Base-by-base conservation (phyloP, 2,888 invertebrate genomes). In the Scaptomyza polygonia region DNA sequence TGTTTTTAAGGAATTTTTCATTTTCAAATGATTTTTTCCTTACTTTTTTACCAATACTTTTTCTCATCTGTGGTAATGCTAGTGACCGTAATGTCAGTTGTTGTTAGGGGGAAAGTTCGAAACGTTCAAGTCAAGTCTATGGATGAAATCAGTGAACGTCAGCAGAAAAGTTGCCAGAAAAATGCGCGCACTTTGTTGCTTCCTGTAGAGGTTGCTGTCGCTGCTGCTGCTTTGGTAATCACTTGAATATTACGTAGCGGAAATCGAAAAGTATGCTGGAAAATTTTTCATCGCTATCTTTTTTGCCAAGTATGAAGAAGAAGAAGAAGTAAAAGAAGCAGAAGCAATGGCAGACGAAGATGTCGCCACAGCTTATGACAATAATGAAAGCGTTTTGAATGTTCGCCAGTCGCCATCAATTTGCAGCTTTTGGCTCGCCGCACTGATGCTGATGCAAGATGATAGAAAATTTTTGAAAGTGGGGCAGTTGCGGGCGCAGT, bases 331-430 rank as follows among this genome's bases (percentile, higher is more conserved):
- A 18, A 18, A 1, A 21, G 21, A 2, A 21, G 45, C 47, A 27
- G 14, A 0, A 7, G 21, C 21, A 21, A 21, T 4, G 29, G 58
- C 29, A 59, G 62, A 40, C 29, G 55, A 27, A 51, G 67, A 43
- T 69, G 69, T 63, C 64, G 69, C 69, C 72, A 48, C 56, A 76
- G 83, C 89, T 88, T 88, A 89, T 88, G 88, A 89, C 89, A 89
- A 88, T 88, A 88, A 86, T 88, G 88, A 87, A 85, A 87, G 79
- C 88, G 83, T 85, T 83, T 83, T 83, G 81, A 77, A 86, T 84
- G 81, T 72, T 72, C 84, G 81, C 77, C 80, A 84, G 81, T 79
- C 77, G 79, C 85, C 85, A 86, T 88, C 87, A 87, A 87, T 88
- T 87, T 88, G 80, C 81, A 86, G 88, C 84, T 88, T 78, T 86